Base-by-base conservation (phyloP, 1,140 invertebrate species). In the Cyphomyrmex costatus region DNA sequence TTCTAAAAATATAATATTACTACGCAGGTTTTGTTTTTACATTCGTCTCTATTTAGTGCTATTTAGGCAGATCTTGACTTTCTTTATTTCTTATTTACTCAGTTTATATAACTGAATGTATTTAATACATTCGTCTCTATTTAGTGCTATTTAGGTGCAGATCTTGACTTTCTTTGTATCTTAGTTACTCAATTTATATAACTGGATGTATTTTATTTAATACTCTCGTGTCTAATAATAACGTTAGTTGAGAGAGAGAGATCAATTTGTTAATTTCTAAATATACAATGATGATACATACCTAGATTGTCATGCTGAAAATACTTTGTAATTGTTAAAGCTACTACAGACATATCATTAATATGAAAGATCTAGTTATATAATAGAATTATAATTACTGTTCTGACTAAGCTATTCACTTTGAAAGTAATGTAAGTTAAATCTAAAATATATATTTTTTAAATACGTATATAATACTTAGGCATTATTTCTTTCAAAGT, bases 271-370 rank as follows among this genome's bases (percentile, higher is more conserved):
- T 36, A 42, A 66, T 42, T 66, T 65, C 21, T 66, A 79, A 66
- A 68, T 66, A 3, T 68, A 49, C n/a, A 12, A 79, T 68, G 27
- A 42, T 14, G 12, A 79, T 79, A 79, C 46, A 21, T 79, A 79
- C 8, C 77, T 79, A 78, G n/a, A 68, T 68, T 68, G 30, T 79
- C 27, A 56, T 36, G 61, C 46, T 68, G 61, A 30, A 53, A 79
- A 68, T 79, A 68, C 27, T 65, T 24, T 79, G 46, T 36, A 24
- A 4, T 79, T 66, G 10, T 79, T 79, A 51, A 66, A 49, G n/a
- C 27, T 66, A 66, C n/a, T 53, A 14, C 51, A 66, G 42, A 12
- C 49, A 21, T 74, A 74, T 61, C 19, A 7, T 49, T 66, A 19
- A 79, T 65, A 14, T 51, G 27, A 65, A 78, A 49, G 19, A 30